Base-by-base conservation (phyloP, 1,140 invertebrate species). In the Aphelinus certus region DNA sequence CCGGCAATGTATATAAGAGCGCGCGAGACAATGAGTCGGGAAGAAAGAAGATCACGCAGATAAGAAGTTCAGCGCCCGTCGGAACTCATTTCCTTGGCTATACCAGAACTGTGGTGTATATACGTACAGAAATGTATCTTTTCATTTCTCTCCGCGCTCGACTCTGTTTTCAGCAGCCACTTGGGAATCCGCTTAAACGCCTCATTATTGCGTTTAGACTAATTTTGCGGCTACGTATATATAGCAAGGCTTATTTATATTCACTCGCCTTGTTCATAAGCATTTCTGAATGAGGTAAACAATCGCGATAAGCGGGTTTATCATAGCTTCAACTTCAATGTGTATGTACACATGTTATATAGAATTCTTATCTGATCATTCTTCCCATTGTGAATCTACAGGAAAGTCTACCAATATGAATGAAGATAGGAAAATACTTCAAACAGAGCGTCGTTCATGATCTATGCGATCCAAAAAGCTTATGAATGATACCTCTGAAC, bases 191-290 rank as follows among this genome's bases (percentile, higher is more conserved):
- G 61, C 61, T 63, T 63, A 63, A 63, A 45, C 61, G 26, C 61
- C 61, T 46, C 61, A 63, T 63, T 63, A 63, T 63, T 63, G 61
- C 61, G 46, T 63, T 63, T 48, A 63, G 61, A 63, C 45, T 46
- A 9, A 63, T 63, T 63, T 63, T 46, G 61, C 61, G 61, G 45
- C 26, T 57, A 57, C 1, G 3, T 57, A 57, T 57, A 57, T 1
- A 57, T 4, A 26, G 26, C 26, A 26, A 26, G 42, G 58, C 3
- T 60, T 60, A 60, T 60, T 60, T 26, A 26, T 26, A 26, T 26
- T 26, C 26, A 26, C 26, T 26, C 26, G 26, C 26, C 26, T 26
- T 26, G 26, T 26, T 26, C 26, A 26, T 26, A 26, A 26, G 26
- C 26, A 26, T 26, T 26, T 26, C 26, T 26, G 26, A 26, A 26